Percentiles rank a stretch among this genome's conserved stretches.
phyloP scores from a whole-genome alignment of 2,888 invertebrate species.

The Drosophila paracracens region DNA sequence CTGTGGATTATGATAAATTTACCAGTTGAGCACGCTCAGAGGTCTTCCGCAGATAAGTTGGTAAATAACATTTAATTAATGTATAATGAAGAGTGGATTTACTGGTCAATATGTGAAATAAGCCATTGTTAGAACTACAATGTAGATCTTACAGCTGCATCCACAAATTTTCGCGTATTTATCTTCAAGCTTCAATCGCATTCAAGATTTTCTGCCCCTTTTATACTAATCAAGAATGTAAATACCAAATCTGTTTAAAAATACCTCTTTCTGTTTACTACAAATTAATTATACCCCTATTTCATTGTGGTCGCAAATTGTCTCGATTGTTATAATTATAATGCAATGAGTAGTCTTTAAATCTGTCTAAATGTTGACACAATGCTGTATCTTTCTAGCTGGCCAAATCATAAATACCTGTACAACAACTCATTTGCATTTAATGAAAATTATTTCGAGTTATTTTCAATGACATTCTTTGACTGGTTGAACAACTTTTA shows the following conservation, averaged over 20 bases:
- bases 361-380: slow-evolving; percentile 56
- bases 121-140: background rate
- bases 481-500: slow-evolving; percentile 79
- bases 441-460: slow-evolving; percentile 27
- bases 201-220: background rate
- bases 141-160: background rate
- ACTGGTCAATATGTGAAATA: background rate
- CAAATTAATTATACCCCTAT: background rate
- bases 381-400: slow-evolving; percentile 25
- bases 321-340: slow-evolving; percentile 28
- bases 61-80: background rate
- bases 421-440: slow-evolving; percentile 53
- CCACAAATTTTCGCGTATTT: background rate
- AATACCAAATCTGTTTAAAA: background rate
- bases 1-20: background rate
- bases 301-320: background rate
- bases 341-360: slow-evolving; percentile 7
- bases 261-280: background rate
- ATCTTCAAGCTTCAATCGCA: background rate
- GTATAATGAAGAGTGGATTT: background rate
- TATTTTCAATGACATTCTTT: slow-evolving; percentile 67
- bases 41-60: background rate
- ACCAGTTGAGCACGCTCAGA: background rate
- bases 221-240: background rate
- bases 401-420: slow-evolving; percentile 8